phyloP scores from a whole-genome alignment of 2,888 invertebrate genomes.

The Lamellibrachia columna region DNA sequence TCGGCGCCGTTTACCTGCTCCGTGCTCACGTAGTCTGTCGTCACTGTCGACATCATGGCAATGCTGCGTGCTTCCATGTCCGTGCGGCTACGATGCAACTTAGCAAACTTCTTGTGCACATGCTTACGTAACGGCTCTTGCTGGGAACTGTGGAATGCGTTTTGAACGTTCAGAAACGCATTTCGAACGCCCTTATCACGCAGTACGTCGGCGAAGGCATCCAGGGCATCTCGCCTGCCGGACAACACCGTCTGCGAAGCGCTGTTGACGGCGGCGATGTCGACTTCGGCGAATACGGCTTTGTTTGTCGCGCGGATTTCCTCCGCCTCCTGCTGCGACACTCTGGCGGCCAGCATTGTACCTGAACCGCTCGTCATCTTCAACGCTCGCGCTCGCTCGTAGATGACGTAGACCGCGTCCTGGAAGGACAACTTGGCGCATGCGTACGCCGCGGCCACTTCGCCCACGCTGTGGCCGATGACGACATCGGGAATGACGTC shows the following conservation, averaged over 20 bases:
- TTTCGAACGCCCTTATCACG: not conserved
- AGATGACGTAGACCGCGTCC: not conserved
- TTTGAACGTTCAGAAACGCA: not conserved
- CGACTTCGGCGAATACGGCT: not conserved
- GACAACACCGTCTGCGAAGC: not conserved
- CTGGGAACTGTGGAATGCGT: not conserved
- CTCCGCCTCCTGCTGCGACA: constrained; percentile 10
- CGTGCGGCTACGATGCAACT: constrained; percentile 2
- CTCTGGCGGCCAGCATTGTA: not conserved
- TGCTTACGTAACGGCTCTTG: not conserved
- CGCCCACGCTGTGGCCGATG: constrained; percentile 18
- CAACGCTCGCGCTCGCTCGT: not conserved
- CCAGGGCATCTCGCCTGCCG: not conserved
- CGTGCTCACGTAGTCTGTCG: not conserved
- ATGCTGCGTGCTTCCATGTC: not conserved
- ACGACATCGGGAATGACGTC: constrained; percentile 14
- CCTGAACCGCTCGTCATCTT: not conserved
- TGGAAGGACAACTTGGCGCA: not conserved
- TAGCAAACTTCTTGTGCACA: not conserved
- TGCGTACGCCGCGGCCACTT: constrained; percentile 12
- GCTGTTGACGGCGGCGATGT: constrained; percentile 11
- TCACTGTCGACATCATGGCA: not conserved
- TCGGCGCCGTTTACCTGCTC: not conserved
- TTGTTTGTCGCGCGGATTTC: not conserved
- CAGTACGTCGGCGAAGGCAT: not conserved